Percentiles rank a stretch among this genome's conserved stretches.
These are phyloP conservation scores for Hydrozoanthus gracilis DNA, from an alignment of 92 coral and sea anemone species.

Conservation along the genomic window DNA sequence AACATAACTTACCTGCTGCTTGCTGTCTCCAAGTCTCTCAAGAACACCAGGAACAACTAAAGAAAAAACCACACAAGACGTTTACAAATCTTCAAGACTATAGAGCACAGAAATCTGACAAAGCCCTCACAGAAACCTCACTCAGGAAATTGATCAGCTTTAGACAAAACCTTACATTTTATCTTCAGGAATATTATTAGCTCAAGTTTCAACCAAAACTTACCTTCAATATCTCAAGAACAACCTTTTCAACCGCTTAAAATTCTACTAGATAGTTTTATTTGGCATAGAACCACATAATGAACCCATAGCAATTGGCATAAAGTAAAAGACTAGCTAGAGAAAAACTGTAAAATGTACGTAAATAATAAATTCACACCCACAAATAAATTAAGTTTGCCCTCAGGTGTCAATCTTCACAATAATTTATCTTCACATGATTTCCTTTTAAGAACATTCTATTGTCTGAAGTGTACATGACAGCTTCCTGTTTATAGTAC, in stretches of 20 bases:
- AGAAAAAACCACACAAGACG: conserved; percentile 38
- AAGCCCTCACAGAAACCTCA: not conserved
- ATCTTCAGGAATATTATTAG: not conserved
- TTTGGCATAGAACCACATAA: no score
- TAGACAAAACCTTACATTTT: conserved; percentile 2
- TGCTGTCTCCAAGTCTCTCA: conserved; percentile 98
- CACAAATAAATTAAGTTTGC: conserved; percentile 34
- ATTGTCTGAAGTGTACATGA: conserved; percentile 19
- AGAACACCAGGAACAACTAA: conserved; percentile 89
- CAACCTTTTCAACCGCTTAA: not conserved
- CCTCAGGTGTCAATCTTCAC: conserved; percentile 5
- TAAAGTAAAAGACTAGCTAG: not conserved
- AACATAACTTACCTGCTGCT: conserved; percentile 74
- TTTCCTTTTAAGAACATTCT: conserved; percentile 39
- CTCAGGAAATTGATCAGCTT: conserved; percentile 21
- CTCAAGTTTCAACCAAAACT: conserved; percentile 15
- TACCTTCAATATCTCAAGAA: not conserved
- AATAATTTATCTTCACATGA: conserved; percentile 8
- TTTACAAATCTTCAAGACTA: not conserved
- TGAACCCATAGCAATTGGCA: not conserved
- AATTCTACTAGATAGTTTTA: not conserved
- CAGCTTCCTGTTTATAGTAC: conserved; percentile 17
- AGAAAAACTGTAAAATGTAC: not conserved
- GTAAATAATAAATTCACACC: conserved; percentile 33
- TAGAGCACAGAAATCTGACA: conserved; percentile 25